Conservation (phyloP, 35 echinoderm and acorn worm species). For the Ophiothrix spiculata region DNA sequence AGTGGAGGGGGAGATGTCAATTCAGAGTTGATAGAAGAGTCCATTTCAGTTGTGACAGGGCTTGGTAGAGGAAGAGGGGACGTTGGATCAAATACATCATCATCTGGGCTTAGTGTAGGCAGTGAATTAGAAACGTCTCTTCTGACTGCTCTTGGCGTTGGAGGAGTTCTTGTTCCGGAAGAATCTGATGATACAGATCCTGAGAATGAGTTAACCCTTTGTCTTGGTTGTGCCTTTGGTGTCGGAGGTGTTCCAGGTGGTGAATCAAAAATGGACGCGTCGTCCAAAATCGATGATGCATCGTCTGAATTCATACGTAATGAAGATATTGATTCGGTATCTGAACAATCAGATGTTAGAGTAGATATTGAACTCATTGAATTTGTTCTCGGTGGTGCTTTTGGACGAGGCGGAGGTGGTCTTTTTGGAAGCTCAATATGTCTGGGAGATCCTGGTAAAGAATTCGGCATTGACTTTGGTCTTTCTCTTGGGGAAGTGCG, state of each 20-base stretch:
- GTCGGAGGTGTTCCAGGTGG: background rate
- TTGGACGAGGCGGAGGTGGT: background rate
- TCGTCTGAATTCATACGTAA: too few relatives aligned
- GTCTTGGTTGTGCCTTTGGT: background rate
- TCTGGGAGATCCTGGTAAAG: background rate
- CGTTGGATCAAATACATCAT: background rate
- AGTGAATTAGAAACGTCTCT: background rate
- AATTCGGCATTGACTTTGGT: background rate
- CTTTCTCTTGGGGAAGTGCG: background rate
- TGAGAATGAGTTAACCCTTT: background rate
- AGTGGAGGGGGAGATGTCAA: constrained; percentile 64
- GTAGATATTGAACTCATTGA: background rate
- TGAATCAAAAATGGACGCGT: too few relatives aligned
- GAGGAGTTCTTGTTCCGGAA: background rate
- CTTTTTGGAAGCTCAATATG: background rate
- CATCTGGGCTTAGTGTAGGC: background rate
- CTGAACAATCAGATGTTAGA: too few relatives aligned
- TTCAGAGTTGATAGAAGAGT: background rate
- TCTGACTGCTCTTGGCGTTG: background rate
- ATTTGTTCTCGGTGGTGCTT: background rate
- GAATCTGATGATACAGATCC: background rate
- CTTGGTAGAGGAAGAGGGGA: background rate
- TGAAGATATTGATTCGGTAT: too few relatives aligned
- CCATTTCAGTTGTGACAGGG: background rate
- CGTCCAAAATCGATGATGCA: too few relatives aligned